phyloP scores from a whole-genome alignment of 2,113 vertebrate species.

The Podarcis raffonei region DNA sequence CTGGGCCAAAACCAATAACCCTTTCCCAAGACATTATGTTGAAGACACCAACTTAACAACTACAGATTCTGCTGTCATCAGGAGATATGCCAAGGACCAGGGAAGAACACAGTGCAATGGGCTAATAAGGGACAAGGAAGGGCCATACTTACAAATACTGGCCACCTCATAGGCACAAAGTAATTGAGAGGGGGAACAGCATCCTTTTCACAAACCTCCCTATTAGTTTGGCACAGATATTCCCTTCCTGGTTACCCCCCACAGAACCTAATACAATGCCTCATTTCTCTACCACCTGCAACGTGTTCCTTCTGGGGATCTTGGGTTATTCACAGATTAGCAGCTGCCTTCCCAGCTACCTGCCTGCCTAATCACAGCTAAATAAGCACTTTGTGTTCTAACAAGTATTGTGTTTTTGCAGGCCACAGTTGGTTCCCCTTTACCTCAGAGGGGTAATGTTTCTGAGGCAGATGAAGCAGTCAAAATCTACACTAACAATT shows the following conservation, averaged over 20 bases:
- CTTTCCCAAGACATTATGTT: not conserved
- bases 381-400: not conserved
- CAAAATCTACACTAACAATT: not conserved
- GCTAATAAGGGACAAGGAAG: not conserved
- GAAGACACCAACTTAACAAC: not conserved
- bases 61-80: not conserved
- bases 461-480: not conserved
- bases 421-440: not conserved
- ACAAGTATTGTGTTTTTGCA: not conserved
- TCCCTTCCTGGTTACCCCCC: too few relatives aligned
- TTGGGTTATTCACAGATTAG: not conserved
- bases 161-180: not conserved
- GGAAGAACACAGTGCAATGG: not conserved
- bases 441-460: not conserved
- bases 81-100: not conserved
- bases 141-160: not conserved
- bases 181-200: not conserved
- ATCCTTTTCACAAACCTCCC: not conserved
- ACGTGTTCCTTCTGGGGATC: not conserved
- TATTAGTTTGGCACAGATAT: too few relatives aligned
- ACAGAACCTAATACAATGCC: not conserved
- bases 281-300: not conserved
- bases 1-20: not conserved
- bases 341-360: not conserved
- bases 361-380: not conserved